Base-by-base conservation (phyloP, 2,113 vertebrate genomes). In the Pygoscelis adeliae region DNA sequence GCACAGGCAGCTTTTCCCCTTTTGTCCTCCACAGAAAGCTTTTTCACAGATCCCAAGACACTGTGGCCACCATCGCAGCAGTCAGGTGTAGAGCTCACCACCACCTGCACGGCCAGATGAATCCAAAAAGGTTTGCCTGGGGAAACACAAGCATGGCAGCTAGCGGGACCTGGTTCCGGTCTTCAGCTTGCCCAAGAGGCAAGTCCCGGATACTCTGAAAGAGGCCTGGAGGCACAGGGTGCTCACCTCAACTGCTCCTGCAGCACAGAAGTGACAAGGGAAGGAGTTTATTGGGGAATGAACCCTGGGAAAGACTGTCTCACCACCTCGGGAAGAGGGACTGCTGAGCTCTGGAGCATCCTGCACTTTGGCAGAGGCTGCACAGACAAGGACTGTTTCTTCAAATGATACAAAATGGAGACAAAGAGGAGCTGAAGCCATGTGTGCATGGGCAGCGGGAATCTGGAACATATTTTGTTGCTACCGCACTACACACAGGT, bases 281-380 rank as follows among this genome's bases (percentile, higher is more conserved):
- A 93, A 79, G 53, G 47, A 66, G 11, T 79, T 88, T 55, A 71
- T 6, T 76, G 44, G 50, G 20, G 47, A 90, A 83, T 9, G 21
- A 93, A 84, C 15, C 36, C 62, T 22, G 23, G 27, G 63, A 91
- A 71, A 72, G 52, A 56, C 23, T 12, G 3, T 56, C 34, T 74
- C 38, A 44, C 16, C 59, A 78, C 14, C 47, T 44, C 0, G 0
- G 26, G 17, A 94, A 87, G 42, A 83, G 30, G 20, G 47, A 50
- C 26, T 61, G 17, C 53, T 77, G 63, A 83, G 61, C 17, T 81
- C 38, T 74, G 38, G 25, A 78, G 63, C 23, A 62, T 38, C 38
- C 44, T 0, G 3, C 0, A 0, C 22, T 62, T 55, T 74, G 38
- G 46, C 29, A 89, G 36, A 83, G 40, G 42, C 9, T 80, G 44